Percentiles rank a stretch among this genome's conserved stretches.
phyloP scores from a whole-genome alignment of 2,797 vertebrate genomes.

The Sparidentex hasta region DNA sequence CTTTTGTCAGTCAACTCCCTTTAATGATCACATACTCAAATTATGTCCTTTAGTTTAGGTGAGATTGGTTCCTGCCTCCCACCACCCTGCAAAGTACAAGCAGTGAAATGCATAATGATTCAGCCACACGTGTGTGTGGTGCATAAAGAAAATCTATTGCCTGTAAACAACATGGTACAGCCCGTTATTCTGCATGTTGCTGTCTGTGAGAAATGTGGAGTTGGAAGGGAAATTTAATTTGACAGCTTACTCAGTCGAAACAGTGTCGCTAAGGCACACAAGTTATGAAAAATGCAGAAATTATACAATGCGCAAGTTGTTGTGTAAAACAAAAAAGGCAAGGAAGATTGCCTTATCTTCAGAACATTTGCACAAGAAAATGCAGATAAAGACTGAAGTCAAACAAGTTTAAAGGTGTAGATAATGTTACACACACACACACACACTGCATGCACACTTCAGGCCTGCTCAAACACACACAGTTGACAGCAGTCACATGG shows the following conservation, averaged over 20 bases:
- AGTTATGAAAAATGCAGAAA: background rate
- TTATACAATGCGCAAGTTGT: background rate
- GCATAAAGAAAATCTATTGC: background rate
- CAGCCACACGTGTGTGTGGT: background rate
- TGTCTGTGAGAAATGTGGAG: background rate
- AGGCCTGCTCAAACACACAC: background rate
- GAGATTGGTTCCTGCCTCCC: too few relatives aligned
- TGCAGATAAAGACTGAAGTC: background rate
- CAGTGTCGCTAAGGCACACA: too few relatives aligned
- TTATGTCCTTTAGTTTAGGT: too few relatives aligned
- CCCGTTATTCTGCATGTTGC: background rate
- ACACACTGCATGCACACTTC: constrained; percentile 10
- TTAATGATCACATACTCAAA: too few relatives aligned
- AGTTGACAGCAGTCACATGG: constrained; percentile 56
- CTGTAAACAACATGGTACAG: too few relatives aligned
- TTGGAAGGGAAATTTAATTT: background rate
- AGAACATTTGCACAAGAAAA: background rate
- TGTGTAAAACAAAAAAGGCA: background rate
- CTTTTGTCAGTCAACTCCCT: too few relatives aligned
- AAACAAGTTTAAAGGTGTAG: background rate
- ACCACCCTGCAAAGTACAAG: too few relatives aligned
- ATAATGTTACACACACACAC: constrained; percentile 5
- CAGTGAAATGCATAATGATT: background rate
- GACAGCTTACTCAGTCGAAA: background rate
- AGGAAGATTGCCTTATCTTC: background rate